Evolutionary conservation across 2,888 invertebrate species (phyloP).

Genomic region (Eupithecia inturbata): DNA sequence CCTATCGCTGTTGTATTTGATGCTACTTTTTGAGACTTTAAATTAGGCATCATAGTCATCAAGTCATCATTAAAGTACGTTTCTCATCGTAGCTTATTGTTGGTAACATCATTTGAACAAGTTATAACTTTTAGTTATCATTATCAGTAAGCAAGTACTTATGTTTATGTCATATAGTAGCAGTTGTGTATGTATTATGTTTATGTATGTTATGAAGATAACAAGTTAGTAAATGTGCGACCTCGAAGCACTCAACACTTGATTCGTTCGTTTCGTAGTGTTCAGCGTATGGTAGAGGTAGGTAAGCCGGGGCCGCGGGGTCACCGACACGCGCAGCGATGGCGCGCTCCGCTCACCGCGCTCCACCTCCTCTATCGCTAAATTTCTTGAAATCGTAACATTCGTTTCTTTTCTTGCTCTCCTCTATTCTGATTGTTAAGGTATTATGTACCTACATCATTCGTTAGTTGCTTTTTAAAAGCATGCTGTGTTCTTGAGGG

Average conservation of each 20-base stretch:
- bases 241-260: conserved; percentile 51
- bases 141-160: background rate
- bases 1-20: background rate
- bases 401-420: conserved; percentile 21
- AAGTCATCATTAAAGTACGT: background rate
- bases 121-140: conserved; percentile 4
- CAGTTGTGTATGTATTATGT: conserved; percentile 16
- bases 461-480: background rate
- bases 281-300: conserved; percentile 51
- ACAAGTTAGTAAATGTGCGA: conserved; percentile 64
- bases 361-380: conserved; percentile 55
- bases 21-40: background rate
- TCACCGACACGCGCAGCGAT: conserved; percentile 71
- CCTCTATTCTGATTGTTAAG: background rate
- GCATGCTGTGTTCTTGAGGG: background rate
- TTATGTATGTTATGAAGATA: conserved; percentile 39
- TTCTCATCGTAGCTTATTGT: background rate
- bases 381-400: conserved; percentile 47
- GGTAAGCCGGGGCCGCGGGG: conserved; percentile 74
- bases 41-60: background rate
- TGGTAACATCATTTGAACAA: background rate
- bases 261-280: conserved; percentile 31
- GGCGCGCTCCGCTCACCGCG: conserved; percentile 52
- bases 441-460: background rate
- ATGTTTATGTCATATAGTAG: conserved; percentile 7